Conservation (phyloP, 2,113 vertebrate species). For the Peucedramus taeniatus region DNA sequence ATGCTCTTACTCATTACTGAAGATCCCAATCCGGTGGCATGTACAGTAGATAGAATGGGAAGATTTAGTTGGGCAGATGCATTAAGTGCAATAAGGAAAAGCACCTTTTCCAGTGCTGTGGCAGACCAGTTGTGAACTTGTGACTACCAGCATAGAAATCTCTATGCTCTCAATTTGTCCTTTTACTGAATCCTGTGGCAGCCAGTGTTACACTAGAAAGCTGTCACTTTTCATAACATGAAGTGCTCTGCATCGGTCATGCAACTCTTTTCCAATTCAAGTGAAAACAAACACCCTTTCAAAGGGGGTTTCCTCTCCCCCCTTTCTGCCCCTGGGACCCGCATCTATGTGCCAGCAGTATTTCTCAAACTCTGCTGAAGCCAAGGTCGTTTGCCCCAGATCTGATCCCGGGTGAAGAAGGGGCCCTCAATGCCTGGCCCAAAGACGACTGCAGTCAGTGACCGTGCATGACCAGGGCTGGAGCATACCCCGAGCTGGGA, state of each 20-base stretch:
- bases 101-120: background rate
- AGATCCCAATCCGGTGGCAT: background rate
- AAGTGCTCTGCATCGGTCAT: background rate
- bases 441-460: background rate
- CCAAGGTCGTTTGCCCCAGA: background rate
- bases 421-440: background rate
- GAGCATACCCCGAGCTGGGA: background rate
- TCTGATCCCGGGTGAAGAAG: background rate
- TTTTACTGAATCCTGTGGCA: background rate
- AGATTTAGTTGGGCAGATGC: background rate
- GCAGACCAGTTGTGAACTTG: background rate
- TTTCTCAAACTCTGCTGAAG: background rate
- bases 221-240: constrained; percentile 15
- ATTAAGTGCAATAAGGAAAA: background rate
- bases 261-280: background rate
- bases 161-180: background rate
- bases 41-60: background rate
- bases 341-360: background rate
- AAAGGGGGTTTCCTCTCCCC: background rate
- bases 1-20: constrained; percentile 46
- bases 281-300: constrained; percentile 25
- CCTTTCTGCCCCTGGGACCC: background rate
- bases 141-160: background rate
- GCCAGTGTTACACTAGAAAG: background rate
- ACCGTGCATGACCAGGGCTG: rapidly evolving